A percentile compares a stretch with the other conserved stretches of the same genome.
Conservation (phyloP, 2,113 vertebrate species). For the Pycnonotus jocosus region DNA sequence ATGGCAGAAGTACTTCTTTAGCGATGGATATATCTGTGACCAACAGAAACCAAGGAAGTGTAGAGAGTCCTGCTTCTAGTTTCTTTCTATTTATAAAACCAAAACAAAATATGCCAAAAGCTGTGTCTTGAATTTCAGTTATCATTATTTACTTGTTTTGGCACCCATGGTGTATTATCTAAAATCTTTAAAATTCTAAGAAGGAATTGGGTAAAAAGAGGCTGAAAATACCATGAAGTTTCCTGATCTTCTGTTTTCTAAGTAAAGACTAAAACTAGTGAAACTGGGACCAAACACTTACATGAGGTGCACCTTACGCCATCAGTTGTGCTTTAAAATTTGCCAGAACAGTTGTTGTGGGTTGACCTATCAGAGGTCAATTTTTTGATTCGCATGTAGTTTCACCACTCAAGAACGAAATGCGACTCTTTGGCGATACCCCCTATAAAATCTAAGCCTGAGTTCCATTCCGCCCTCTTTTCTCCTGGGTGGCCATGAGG, state of each 20-base stretch:
- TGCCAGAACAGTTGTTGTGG: no score
- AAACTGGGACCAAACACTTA: not conserved
- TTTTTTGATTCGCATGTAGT: no score
- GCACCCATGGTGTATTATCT: not conserved
- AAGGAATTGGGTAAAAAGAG: not conserved
- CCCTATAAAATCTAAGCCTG: no score
- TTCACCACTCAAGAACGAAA: no score
- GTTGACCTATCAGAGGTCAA: no score
- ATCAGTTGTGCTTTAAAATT: not conserved
- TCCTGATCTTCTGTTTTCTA: not conserved
- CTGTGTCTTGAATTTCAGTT: not conserved
- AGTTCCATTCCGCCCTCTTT: no score
- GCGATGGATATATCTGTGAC: not conserved
- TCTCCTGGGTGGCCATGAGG: no score
- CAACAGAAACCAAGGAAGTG: not conserved
- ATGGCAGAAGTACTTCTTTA: not conserved
- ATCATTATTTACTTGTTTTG: not conserved
- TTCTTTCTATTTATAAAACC: not conserved
- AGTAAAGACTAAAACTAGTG: not conserved
- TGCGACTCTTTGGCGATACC: no score
- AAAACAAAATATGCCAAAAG: not conserved
- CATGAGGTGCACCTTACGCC: not conserved
- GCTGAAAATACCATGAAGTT: not conserved
- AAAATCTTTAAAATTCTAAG: not conserved
- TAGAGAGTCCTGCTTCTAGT: not conserved